A percentile compares a stretch with the other conserved stretches of the same genome.
Conservation (phyloP, 53 echinoderm and acorn worm genomes). For the Stichopus horrens region DNA sequence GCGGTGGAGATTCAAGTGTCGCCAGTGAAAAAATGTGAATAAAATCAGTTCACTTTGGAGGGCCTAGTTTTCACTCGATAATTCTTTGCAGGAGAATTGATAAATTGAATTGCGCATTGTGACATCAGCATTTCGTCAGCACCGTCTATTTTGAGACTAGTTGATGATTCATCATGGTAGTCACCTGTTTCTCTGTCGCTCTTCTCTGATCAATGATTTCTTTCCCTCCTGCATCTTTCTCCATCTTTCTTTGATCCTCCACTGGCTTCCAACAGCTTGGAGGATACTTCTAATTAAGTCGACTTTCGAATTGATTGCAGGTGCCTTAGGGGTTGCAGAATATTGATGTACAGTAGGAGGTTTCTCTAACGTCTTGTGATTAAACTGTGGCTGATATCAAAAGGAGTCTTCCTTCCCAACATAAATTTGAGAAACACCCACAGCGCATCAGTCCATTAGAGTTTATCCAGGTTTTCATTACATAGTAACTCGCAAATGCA, state of each 20-base stretch:
- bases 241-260: conserved; percentile 7
- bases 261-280: conserved; percentile 25
- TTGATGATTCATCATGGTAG: neutral
- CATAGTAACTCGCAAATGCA: neutral
- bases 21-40: neutral
- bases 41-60: neutral
- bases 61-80: neutral
- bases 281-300: conserved; percentile 43
- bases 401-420: neutral
- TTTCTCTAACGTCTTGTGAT: neutral
- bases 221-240: conserved; percentile 19
- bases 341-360: neutral
- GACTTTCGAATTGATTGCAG: conserved; percentile 6
- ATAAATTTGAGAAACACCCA: neutral
- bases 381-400: neutral
- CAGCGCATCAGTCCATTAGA: neutral
- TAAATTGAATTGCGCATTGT: neutral
- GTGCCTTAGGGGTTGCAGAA: neutral
- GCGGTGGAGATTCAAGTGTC: neutral
- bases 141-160: neutral
- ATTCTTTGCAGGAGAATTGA: neutral
- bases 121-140: neutral
- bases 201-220: neutral
- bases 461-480: neutral
- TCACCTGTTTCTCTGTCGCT: neutral